Percentiles rank a stretch among this genome's conserved stretches.
Conservation (phyloP, 1,140 invertebrate genomes). For the Cydia fagiglandana region DNA sequence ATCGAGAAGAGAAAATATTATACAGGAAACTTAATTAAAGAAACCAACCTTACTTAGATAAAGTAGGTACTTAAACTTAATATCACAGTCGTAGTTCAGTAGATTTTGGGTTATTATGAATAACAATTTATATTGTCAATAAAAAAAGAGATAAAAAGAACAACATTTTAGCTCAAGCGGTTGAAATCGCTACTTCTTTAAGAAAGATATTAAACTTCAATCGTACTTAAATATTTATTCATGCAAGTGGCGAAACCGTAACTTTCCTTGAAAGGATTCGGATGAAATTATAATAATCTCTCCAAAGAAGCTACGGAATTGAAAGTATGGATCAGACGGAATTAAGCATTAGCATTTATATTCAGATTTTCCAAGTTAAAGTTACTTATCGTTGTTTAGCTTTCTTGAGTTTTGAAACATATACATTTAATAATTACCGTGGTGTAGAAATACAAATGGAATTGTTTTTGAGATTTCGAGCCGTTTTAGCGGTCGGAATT, state of each 20-base stretch:
- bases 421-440: constrained; percentile 30
- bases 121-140: too few relatives aligned
- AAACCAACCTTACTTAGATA: too few relatives aligned
- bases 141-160: too few relatives aligned
- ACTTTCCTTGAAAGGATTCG: constrained; percentile 63
- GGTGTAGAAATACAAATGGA: constrained; percentile 23
- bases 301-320: constrained; percentile 61
- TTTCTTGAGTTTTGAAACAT: constrained; percentile 36
- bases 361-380: constrained; percentile 66
- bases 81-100: too few relatives aligned
- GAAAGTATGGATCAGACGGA: constrained; percentile 67
- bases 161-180: not conserved
- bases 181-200: constrained; percentile 25
- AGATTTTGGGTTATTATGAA: too few relatives aligned
- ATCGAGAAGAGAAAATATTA: not conserved
- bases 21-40: not conserved
- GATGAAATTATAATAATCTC: constrained; percentile 71
- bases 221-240: constrained; percentile 64
- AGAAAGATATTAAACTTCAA: constrained; percentile 42
- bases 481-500: constrained; percentile 15
- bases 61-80: too few relatives aligned
- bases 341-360: constrained; percentile 72
- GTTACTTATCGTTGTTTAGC: constrained; percentile 65
- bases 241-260: constrained; percentile 54
- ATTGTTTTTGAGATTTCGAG: constrained; percentile 25